These are phyloP conservation scores for Phrynosoma blainvillii DNA, from an alignment of 2,113 vertebrate genomes.

Conservation along the genomic window DNA sequence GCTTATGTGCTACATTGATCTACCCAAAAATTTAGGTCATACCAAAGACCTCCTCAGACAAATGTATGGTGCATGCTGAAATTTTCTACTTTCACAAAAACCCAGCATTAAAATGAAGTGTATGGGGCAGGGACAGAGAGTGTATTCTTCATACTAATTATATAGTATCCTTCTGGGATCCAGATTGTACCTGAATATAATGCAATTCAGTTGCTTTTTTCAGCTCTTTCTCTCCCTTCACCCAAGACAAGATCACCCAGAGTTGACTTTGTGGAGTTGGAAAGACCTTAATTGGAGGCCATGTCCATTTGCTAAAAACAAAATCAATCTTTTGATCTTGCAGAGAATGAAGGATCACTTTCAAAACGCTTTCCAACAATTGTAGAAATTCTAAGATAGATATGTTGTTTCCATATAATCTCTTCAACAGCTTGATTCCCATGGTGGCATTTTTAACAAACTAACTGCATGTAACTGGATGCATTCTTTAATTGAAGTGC, in stretches of 20 bases:
- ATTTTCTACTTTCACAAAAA: not conserved
- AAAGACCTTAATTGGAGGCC: constrained; percentile 24
- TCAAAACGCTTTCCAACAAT: constrained; percentile 36
- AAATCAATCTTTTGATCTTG: not conserved
- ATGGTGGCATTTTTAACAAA: constrained; percentile 42
- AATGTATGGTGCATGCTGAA: not conserved
- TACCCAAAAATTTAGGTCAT: not conserved
- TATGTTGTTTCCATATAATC: constrained; percentile 30
- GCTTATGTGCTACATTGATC: no score
- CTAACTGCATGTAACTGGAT: constrained; percentile 13
- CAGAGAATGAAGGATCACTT: constrained; percentile 24
- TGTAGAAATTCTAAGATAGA: constrained; percentile 29
- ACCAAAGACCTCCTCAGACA: not conserved
- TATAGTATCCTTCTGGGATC: no score
- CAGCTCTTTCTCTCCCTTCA: no score
- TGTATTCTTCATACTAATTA: no score
- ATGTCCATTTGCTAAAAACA: not conserved
- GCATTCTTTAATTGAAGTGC: constrained; percentile 41
- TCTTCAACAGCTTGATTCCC: constrained; percentile 45
- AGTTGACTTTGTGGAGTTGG: constrained; percentile 26
- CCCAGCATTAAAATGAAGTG: not conserved
- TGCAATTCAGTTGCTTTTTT: no score
- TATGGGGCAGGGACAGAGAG: not conserved
- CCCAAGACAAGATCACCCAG: not conserved
- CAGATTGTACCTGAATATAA: no score